phyloP scores from a whole-genome alignment of 2,888 invertebrate species.

The Archips crataeganus region DNA sequence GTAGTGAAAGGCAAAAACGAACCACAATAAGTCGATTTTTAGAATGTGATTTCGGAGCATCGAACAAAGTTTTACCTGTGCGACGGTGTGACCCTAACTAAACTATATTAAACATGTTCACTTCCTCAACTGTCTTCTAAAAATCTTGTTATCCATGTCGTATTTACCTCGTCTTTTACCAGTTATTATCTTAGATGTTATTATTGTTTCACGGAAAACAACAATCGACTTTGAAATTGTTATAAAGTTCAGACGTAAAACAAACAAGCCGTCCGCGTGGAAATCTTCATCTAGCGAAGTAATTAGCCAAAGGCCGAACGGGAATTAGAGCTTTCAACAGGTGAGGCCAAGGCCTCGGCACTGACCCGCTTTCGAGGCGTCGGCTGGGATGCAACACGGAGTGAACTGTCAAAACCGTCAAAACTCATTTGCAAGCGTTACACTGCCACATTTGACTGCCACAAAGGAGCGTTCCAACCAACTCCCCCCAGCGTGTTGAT shows the following conservation, averaged over 20 bases:
- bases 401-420: conserved; percentile 3
- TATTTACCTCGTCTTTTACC: not conserved
- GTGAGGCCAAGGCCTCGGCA: conserved; percentile 54
- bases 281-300: conserved; percentile 5
- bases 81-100: too few relatives aligned
- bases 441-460: conserved; percentile 3
- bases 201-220: not conserved
- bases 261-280: conserved; percentile 3
- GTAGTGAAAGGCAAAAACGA: too few relatives aligned
- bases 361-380: conserved; percentile 72
- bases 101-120: too few relatives aligned
- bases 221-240: not conserved
- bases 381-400: conserved; percentile 40
- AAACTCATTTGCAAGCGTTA: not conserved
- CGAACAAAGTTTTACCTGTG: too few relatives aligned
- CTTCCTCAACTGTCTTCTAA: too few relatives aligned
- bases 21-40: not conserved
- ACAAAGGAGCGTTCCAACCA: not conserved
- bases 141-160: not conserved
- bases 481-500: not conserved
- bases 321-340: conserved; percentile 20
- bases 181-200: not conserved
- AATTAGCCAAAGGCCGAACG: conserved; percentile 5
- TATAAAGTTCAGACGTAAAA: conserved; percentile 2
- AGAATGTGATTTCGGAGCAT: not conserved